Evolutionary conservation across 1,140 invertebrate species (phyloP).

Genomic region (Penaeus japonicus): DNA sequence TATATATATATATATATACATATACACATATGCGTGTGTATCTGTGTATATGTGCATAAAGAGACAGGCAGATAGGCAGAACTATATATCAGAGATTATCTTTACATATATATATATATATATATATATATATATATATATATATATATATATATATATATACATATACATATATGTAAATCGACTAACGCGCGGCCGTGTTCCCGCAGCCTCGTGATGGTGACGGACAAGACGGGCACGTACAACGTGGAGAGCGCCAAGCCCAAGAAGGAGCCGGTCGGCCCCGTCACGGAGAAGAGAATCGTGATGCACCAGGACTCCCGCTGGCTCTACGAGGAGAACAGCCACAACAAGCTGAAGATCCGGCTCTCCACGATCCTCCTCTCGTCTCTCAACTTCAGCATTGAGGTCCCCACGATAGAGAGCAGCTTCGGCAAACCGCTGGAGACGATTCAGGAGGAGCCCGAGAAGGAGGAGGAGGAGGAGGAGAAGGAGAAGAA

Average conservation of each 20-base stretch:
- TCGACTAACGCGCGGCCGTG: neutral
- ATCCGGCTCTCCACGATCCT: slow-evolving; percentile 56
- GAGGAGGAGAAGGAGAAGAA: slow-evolving; percentile 4
- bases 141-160: neutral
- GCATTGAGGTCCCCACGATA: slow-evolving; percentile 55
- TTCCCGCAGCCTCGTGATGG: slow-evolving; percentile 49
- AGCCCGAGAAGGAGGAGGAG: slow-evolving; percentile 21
- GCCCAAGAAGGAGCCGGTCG: neutral
- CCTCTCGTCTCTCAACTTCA: slow-evolving; percentile 55
- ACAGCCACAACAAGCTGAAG: slow-evolving; percentile 48
- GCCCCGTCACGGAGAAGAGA: slow-evolving; percentile 54
- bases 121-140: neutral
- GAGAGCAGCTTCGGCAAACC: slow-evolving; percentile 41
- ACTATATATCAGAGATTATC: no score
- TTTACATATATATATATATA: neutral
- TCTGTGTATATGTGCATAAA: neutral
- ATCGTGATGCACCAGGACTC: slow-evolving; percentile 56
- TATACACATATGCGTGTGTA: neutral
- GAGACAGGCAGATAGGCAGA: no score
- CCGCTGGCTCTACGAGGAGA: slow-evolving; percentile 56
- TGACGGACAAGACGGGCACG: slow-evolving; percentile 38
- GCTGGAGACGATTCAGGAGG: slow-evolving; percentile 39
- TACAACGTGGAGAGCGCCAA: slow-evolving; percentile 49
- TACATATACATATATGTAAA: no score
- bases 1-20: neutral